Base-by-base conservation (phyloP, 2,113 vertebrate species). In the Tupaia tana region DNA sequence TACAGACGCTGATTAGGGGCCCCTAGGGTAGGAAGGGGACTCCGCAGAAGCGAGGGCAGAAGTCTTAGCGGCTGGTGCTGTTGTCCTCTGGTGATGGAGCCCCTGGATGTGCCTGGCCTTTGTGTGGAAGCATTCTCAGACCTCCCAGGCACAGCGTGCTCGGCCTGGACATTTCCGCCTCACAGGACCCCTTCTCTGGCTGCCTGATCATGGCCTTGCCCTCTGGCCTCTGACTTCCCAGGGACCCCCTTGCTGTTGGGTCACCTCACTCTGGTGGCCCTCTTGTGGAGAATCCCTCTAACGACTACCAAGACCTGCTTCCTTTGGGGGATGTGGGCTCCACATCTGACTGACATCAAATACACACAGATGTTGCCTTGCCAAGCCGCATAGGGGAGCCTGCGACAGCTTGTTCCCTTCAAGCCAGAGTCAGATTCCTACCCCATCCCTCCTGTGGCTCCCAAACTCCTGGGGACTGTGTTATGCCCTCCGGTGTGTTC, bases 71-170 rank as follows among this genome's bases (percentile, higher is more conserved):
- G 66, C 31, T 3, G 25, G 22, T n/a, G 3, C 20, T 27, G 52
- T 7, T 16, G 34, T 9, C 20, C 43, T 59, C 64, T n/a, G 73
- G 19, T 6, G 0, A 18, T 3, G 14, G 19, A 43, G 66, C 0
- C 27, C 75, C 91, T 27, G 56, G 27, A 12, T 13, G 20, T 14
- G 29, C 1, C 52, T 24, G 64, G 56, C 13, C 31, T 24, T 24
- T 63, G n/a, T 1, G 0, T 15, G 25, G 73, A 10, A 3, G 4
- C 12, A 0, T 22, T 78, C 63, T 22, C 3, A 2, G n/a, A 15
- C n/a, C 54, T 70, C 64, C 20, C 29, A 15, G 66, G 56, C 16
- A 2, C 8, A 16, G 0, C 58, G 0, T 9, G 4, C 27, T 18
- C 20, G 5, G 31, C 91, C 54, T 19, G 66, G 64, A 31, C 9